Evolutionary conservation across 2,113 vertebrate genomes (phyloP).

Genomic region (Ictidomys tridecemlineatus): DNA sequence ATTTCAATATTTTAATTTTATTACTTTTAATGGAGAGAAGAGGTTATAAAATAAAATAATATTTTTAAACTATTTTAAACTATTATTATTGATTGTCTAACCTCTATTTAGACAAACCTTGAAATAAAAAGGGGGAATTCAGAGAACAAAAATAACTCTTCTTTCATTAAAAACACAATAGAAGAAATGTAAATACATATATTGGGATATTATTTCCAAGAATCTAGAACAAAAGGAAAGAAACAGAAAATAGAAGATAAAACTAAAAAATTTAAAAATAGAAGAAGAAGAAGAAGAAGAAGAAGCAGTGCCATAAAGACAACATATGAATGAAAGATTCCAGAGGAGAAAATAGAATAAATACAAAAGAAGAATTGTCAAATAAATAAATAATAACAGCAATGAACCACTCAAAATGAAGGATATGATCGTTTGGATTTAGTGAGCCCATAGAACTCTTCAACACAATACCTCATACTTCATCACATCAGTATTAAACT

Average conservation of each 20-base stretch:
- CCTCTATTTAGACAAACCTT: background rate
- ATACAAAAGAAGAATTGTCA: background rate
- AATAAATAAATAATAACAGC: background rate
- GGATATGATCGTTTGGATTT: background rate
- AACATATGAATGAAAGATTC: background rate
- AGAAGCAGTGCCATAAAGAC: background rate
- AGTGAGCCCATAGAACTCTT: background rate
- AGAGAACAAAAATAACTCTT: slow-evolving; percentile 18
- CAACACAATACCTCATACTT: background rate
- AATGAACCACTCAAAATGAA: background rate
- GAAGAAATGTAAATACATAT: background rate
- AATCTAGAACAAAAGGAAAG: background rate
- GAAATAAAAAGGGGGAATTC: background rate
- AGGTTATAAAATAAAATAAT: background rate
- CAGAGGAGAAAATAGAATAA: background rate
- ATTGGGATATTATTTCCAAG: background rate
- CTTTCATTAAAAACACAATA: background rate
- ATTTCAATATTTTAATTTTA: background rate
- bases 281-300: background rate
- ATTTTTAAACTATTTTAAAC: background rate
- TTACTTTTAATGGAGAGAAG: background rate
- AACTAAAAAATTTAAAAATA: background rate
- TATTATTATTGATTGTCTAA: background rate
- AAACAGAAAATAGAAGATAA: background rate
- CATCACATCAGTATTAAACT: background rate